Percentiles rank a stretch among this genome's conserved stretches.
These are phyloP conservation scores for Grammomys surdaster DNA, from an alignment of 2,113 vertebrate species.

Conservation along the genomic window DNA sequence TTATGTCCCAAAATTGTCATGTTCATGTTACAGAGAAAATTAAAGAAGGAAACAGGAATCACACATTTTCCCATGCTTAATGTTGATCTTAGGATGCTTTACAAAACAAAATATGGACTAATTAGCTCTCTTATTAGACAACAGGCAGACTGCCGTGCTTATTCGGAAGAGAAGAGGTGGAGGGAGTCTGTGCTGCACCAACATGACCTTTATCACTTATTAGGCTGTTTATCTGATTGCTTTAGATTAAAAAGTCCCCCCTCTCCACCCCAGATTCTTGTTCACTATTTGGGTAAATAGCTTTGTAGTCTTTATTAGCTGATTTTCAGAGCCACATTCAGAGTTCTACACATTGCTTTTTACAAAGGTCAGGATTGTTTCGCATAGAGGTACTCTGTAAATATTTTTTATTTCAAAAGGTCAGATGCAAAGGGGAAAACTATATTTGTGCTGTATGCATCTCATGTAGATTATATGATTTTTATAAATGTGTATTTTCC, in stretches of 20 bases:
- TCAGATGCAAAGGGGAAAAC: constrained; percentile 62
- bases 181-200: constrained; percentile 52
- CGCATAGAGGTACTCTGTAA: constrained; percentile 58
- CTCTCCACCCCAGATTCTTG: not conserved
- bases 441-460: not conserved
- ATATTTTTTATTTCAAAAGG: constrained; percentile 75
- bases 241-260: constrained; percentile 66
- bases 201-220: constrained; percentile 76
- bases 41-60: constrained; percentile 50
- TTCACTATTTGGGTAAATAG: constrained; percentile 67
- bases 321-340: constrained; percentile 74
- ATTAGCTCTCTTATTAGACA: constrained; percentile 79
- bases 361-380: constrained; percentile 77
- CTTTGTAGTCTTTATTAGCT: constrained; percentile 73
- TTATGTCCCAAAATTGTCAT: constrained; percentile 49
- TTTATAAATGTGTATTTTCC: constrained; percentile 23
- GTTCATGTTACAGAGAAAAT: constrained; percentile 63
- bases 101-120: constrained; percentile 68
- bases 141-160: constrained; percentile 63
- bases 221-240: constrained; percentile 67
- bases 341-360: constrained; percentile 56
- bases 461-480: not conserved
- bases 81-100: constrained; percentile 76
- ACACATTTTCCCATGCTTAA: constrained; percentile 64
- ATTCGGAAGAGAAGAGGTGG: constrained; percentile 57